phyloP scores from a whole-genome alignment of 2,797 vertebrate species.

The Telmatherina bonti region DNA sequence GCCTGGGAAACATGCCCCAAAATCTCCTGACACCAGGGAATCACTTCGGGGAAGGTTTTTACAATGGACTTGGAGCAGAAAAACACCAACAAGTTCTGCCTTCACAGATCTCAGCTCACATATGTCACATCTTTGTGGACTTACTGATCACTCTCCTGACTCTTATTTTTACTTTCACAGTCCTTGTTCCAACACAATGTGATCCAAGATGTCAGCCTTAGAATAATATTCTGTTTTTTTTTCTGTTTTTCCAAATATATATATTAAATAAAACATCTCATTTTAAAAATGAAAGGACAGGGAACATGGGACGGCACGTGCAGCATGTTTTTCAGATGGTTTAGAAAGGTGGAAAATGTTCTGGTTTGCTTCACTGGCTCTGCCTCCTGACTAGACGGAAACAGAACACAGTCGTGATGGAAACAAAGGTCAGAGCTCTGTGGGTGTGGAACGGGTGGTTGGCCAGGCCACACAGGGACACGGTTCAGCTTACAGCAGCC shows the following conservation, averaged over 20 bases:
- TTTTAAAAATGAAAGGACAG: conserved; percentile 15
- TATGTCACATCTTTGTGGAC: neutral
- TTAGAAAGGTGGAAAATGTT: conserved; percentile 40
- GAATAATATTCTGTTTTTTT: too few relatives aligned
- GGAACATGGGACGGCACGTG: neutral
- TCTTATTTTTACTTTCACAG: neutral
- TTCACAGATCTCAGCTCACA: neutral
- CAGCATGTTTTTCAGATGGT: conserved; percentile 22
- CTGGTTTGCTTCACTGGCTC: conserved; percentile 24
- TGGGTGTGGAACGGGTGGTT: conserved; percentile 19
- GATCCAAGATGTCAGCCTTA: too few relatives aligned
- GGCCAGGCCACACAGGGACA: conserved; percentile 4
- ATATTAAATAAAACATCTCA: neutral
- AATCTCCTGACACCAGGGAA: conserved; percentile 14
- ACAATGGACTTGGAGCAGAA: conserved; percentile 20
- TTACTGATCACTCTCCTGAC: conserved; percentile 15
- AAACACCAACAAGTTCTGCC: neutral
- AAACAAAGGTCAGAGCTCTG: conserved; percentile 45
- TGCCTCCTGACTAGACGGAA: conserved; percentile 26
- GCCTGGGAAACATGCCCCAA: neutral
- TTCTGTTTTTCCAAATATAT: too few relatives aligned
- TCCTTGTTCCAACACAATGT: neutral
- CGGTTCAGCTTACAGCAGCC: conserved; percentile 1
- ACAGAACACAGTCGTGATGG: conserved; percentile 22
- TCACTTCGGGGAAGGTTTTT: conserved; percentile 22